phyloP scores from a whole-genome alignment of 2,888 invertebrate species.

The Agonopterix arenella region DNA sequence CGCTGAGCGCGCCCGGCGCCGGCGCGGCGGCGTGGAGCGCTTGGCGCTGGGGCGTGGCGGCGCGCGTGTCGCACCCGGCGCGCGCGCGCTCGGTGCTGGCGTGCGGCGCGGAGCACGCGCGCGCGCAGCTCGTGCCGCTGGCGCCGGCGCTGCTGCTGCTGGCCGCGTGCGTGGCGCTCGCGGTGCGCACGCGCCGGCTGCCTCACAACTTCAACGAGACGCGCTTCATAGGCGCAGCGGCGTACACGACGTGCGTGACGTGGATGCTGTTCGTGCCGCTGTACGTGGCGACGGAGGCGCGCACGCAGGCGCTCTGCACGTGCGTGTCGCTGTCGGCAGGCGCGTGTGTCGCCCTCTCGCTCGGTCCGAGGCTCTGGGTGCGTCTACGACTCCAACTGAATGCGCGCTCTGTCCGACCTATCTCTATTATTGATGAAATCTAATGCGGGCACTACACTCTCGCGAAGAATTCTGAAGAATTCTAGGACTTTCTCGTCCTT shows the following conservation, averaged over 20 bases:
- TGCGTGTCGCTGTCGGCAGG: constrained; percentile 85
- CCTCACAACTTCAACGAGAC: constrained; percentile 91
- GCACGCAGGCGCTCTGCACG: constrained; percentile 65
- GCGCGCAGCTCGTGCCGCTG: constrained; percentile 77
- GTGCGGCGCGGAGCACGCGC: constrained; percentile 74
- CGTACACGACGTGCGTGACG: constrained; percentile 87
- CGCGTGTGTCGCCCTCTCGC: constrained; percentile 83
- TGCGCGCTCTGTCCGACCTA: no score
- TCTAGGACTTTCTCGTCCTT: no score
- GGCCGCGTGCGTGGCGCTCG: constrained; percentile 84
- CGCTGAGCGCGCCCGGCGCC: constrained; percentile 66
- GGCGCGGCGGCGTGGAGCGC: constrained; percentile 78
- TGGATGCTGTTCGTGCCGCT: constrained; percentile 89
- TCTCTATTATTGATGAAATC: no score
- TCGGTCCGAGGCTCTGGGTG: constrained; percentile 83
- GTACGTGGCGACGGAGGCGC: constrained; percentile 61
- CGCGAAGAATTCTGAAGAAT: no score
- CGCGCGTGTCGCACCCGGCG: constrained; percentile 68
- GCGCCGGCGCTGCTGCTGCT: constrained; percentile 84
- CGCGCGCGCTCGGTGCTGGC: constrained; percentile 75
- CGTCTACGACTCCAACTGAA: constrained; percentile 40
- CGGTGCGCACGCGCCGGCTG: constrained; percentile 85
- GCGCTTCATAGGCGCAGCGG: constrained; percentile 84
- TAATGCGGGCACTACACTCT: no score
- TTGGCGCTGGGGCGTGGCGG: constrained; percentile 59